Evolutionary conservation across 2,113 vertebrate species (phyloP), one percentile per base, ranked within the genome.

Genomic region (Micronycteris hirsuta): DNA sequence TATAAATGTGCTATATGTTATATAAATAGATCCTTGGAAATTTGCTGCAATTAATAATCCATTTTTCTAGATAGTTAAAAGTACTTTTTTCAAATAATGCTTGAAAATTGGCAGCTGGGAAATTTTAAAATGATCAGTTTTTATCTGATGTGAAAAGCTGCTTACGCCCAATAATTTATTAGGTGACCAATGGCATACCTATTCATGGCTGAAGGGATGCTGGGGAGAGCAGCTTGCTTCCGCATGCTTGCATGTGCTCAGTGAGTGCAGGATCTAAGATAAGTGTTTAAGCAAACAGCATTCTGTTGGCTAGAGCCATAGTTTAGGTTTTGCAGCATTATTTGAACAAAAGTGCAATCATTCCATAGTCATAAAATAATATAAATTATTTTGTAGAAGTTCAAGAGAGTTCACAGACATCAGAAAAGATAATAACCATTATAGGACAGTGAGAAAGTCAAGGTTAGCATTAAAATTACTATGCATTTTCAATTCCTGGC

Each of bases 61-160:
- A 56, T 65, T 89, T 95, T 67, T 94, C 56, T 67, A 38, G 33
- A 86, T 16, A 76, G 24, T 28, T 80, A 92, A 89, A 93, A 83
- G 16, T 91, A 33, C 3, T 5, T 82, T 82, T 89, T 85, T 93
- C 45, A 89, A 90, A 70, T 61, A 74, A 86, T 43, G 5, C 24
- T 74, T 91, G 31, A 22, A 88, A 68, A 86, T 26, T 71, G 20
- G 19, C 8, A 61, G n/a, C 61, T 84, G 14, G 31, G 7, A 93
- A 13, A 58, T 49, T 76, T 56, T 26, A 56, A 88, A 85, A 13
- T 38, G 56, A 70, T 31, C 14, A 47, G 24, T 61, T 87, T 96
- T 93, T 70, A 78, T 45, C 38, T 82, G 17, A 63, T 73, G 19
- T 68, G 65, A 68, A 87, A 83, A 91, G 19, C 20, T 78, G 61